phyloP scores from a whole-genome alignment of 2,888 invertebrate species.

The Chaitophorus viminalis region DNA sequence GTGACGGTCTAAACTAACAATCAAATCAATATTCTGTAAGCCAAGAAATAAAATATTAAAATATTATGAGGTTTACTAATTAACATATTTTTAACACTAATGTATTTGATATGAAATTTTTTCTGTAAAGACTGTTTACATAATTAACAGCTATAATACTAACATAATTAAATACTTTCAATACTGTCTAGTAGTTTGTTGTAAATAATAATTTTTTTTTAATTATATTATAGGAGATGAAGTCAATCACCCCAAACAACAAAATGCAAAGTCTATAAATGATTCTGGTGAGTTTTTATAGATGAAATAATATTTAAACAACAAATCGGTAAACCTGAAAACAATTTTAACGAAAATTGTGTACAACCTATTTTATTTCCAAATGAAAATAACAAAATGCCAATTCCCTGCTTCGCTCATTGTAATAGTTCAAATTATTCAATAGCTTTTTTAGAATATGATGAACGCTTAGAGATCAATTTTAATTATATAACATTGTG shows the following conservation, averaged over 20 bases:
- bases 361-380: neutral
- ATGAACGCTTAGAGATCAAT: conserved; percentile 30
- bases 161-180: neutral
- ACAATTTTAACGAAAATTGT: conserved; percentile 22
- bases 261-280: conserved; percentile 55
- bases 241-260: conserved; percentile 26
- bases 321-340: neutral
- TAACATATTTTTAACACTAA: neutral
- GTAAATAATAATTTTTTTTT: neutral
- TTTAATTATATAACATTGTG: conserved; percentile 16
- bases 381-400: conserved; percentile 14
- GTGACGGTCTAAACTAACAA: conserved; percentile 64
- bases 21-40: conserved; percentile 6
- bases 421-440: conserved; percentile 11
- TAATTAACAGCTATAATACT: conserved; percentile 20
- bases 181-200: neutral
- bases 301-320: neutral
- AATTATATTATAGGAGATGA: conserved; percentile 51
- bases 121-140: neutral
- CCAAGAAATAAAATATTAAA: conserved; percentile 23
- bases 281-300: conserved; percentile 47
- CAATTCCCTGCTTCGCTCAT: conserved; percentile 56
- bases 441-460: conserved; percentile 45
- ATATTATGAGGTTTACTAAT: neutral
- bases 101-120: conserved; percentile 1